Evolutionary conservation across 2,113 vertebrate genomes (phyloP).

Genomic region (Sylvietta virens): DNA sequence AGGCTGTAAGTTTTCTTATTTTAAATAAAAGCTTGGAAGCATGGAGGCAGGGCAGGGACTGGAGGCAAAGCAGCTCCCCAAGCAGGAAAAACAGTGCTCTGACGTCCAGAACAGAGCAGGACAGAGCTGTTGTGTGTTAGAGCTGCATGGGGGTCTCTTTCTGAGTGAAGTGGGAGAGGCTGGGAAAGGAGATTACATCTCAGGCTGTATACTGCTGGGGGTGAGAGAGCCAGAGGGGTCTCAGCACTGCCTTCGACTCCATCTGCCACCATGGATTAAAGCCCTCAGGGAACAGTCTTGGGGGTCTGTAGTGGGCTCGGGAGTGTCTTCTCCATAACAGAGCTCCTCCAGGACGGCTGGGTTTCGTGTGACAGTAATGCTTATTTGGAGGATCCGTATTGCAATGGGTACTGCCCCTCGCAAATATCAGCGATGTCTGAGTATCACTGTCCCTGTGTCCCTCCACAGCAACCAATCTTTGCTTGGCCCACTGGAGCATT

Average conservation of each 20-base stretch:
- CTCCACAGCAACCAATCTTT: neutral
- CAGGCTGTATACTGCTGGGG: neutral
- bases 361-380: neutral
- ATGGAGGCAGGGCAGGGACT: neutral
- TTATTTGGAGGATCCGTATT: neutral
- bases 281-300: fast-evolving
- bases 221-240: neutral
- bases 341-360: neutral
- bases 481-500: neutral
- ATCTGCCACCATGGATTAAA: neutral
- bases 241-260: neutral
- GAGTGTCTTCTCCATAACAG: neutral
- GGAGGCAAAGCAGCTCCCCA: neutral
- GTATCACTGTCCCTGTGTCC: neutral
- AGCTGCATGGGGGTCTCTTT: neutral
- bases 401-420: neutral
- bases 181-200: neutral
- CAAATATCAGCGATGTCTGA: neutral
- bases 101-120: neutral
- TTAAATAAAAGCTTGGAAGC: neutral
- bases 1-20: neutral
- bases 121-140: neutral
- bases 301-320: neutral
- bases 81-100: neutral
- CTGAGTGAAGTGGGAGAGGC: neutral